Base-by-base conservation (phyloP, 2,113 vertebrate species). In the Eubucco bourcierii region DNA sequence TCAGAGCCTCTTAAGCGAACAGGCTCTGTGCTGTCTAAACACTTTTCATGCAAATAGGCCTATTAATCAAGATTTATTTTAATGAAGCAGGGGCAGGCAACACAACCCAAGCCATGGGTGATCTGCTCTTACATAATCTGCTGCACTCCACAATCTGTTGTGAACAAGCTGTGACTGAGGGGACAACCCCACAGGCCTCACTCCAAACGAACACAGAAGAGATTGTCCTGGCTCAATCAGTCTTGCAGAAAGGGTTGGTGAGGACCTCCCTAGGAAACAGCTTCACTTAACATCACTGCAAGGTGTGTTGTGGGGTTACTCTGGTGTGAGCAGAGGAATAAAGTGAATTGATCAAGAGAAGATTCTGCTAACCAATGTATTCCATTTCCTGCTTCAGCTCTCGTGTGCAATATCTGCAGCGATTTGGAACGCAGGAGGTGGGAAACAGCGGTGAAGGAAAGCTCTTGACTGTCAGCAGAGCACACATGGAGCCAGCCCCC, bases 41-140 rank as follows among this genome's bases (percentile, higher is more conserved):
- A 68, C 19, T 84, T 93, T 92, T 84, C 59, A 93, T 82, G 61
- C 61, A 93, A 94, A 87, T 15, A 76, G 17, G 9, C 37, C 21
- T 88, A 90, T 94, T 94, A 93, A 96, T 94, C 90, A 93, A 91
- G 58, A 85, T 87, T 88, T 79, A 88, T 71, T 96, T 94, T 90
- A 96, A 87, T 67, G 88, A 82, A 93, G 68, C 27, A 59, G 59
- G 71, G 33, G 7, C 61, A 85, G 33, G 52, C 10, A 9, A 34
- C 52, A 46, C 21, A 80, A 52, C 33, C 33, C 19, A 71, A 47
- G 79, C 66, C 17, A 70, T 0, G 1, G 44, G 25, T 84, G 60
- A 87, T 81, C 90, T 92, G 44, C 52, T 63, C 10, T 76, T 84
- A 59, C 28, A 52, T 84, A 75, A 88, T 28, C 25, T 2, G 0